A percentile compares a stretch with the other conserved stretches of the same genome.
These are phyloP conservation scores for Phaedon cochleariae DNA, from an alignment of 2,888 invertebrate genomes.

Conservation along the genomic window DNA sequence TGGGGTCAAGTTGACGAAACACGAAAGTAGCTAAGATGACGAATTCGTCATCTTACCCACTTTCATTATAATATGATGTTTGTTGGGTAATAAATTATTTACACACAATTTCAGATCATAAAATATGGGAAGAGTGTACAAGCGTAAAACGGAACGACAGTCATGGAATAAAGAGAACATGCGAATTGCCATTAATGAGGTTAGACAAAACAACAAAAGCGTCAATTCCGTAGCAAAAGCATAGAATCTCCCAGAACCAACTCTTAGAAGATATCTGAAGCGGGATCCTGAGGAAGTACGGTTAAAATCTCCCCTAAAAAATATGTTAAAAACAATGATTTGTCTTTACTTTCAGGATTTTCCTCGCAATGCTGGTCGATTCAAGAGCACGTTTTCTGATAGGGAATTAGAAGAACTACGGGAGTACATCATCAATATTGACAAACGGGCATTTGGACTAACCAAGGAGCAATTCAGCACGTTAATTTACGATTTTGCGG, in stretches of 20 bases:
- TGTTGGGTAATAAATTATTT: not conserved
- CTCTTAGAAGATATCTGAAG: constrained; percentile 14
- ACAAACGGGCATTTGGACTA: constrained; percentile 24
- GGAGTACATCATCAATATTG: constrained; percentile 14
- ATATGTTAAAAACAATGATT: not conserved
- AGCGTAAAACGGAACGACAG: constrained; percentile 4
- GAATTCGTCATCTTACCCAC: no score
- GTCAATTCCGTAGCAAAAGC: constrained; percentile 6
- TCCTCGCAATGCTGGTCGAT: constrained; percentile 18
- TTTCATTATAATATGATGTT: no score
- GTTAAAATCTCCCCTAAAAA: constrained; percentile 5
- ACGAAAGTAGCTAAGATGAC: no score
- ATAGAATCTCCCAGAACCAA: constrained; percentile 9
- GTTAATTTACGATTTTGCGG: constrained; percentile 23
- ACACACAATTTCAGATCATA: constrained; percentile 1
- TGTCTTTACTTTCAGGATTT: not conserved
- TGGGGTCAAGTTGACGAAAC: no score
- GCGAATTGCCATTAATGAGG: constrained; percentile 10
- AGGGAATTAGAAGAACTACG: constrained; percentile 11
- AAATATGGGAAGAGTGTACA: constrained; percentile 8
- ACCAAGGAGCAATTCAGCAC: constrained; percentile 19
- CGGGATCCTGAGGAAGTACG: constrained; percentile 4
- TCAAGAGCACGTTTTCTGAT: constrained; percentile 23
- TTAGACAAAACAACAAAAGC: constrained; percentile 16
- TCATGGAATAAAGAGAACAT: not conserved